Base-by-base conservation (phyloP, 2,888 invertebrate species). In the Dasypolia templi region DNA sequence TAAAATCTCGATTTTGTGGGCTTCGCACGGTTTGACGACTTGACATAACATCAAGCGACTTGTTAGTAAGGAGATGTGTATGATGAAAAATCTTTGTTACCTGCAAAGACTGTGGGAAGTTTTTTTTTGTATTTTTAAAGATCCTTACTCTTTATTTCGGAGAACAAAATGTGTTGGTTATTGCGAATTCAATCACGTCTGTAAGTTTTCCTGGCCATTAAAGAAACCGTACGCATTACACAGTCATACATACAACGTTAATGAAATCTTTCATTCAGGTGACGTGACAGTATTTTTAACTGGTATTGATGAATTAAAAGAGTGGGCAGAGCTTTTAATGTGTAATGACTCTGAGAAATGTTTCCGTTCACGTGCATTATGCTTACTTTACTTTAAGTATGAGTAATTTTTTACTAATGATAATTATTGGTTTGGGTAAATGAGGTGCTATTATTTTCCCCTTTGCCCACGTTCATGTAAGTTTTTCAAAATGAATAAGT, bases 251-350 rank as follows among this genome's bases (percentile, higher is more conserved):
- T 44, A 69, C 42, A 70, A 73, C 49, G 26, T 42, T 81, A 79
- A 81, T 73, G 58, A 83, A 81, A 81, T 81, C 74, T 83, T 83
- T 73, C 65, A 79, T 81, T 83, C 83, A 83, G 44, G 72, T 68
- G 53, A 71, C 46, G 81, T 80, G 55, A 64, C 53, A 39, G 26
- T 56, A 19, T 56, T 79, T 70, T 79, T 70, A 66, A 9, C 55
- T 49, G n/a, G 51, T 64, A 53, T 65, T 70, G 55, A 68, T 63
- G 81, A 62, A 84, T 75, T 62, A 71, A 62, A 84, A 72, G 61
- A 75, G 75, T 71, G 59, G 35, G 19, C 32, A 53, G 61, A 53
- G 51, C 29, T 44, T 79, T 82, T 82, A 78, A 71, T 67, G 55
- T 58, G 49, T 78, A 72, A 84, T 35, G 61, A 69, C 58, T 42